Conservation (phyloP, 2,113 vertebrate genomes). For the Orthonyx spaldingii region DNA sequence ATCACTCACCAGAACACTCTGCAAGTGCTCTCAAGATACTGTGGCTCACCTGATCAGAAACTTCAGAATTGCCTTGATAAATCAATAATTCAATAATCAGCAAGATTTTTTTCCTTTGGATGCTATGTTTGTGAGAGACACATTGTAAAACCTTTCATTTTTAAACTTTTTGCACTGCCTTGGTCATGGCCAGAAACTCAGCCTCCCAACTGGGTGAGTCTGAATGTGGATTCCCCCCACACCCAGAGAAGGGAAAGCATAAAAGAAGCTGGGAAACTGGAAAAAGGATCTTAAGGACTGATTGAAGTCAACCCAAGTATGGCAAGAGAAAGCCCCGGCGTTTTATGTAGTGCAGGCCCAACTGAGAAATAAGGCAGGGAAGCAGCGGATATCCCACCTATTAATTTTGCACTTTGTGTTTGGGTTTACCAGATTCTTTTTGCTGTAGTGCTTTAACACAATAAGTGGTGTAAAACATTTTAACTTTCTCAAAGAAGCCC, state of each 20-base stretch:
- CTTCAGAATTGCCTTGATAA: neutral
- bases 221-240: neutral
- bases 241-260: neutral
- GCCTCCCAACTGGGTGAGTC: neutral
- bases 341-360: neutral
- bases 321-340: neutral
- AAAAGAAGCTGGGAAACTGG: neutral
- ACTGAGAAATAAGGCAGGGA: neutral
- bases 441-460: neutral
- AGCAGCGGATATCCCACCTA: constrained; percentile 5
- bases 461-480: neutral
- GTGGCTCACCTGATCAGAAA: neutral
- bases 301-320: neutral
- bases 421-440: constrained; percentile 21
- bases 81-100: neutral
- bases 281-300: neutral
- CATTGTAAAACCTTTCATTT: neutral
- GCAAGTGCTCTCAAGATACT: neutral
- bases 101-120: neutral
- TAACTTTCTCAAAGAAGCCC: constrained; percentile 9
- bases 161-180: neutral
- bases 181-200: neutral
- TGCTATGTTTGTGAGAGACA: neutral
- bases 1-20: neutral
- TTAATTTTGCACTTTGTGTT: constrained; percentile 3